Conservation (phyloP, 2,113 vertebrate genomes). For the Pterocles gutturalis region DNA sequence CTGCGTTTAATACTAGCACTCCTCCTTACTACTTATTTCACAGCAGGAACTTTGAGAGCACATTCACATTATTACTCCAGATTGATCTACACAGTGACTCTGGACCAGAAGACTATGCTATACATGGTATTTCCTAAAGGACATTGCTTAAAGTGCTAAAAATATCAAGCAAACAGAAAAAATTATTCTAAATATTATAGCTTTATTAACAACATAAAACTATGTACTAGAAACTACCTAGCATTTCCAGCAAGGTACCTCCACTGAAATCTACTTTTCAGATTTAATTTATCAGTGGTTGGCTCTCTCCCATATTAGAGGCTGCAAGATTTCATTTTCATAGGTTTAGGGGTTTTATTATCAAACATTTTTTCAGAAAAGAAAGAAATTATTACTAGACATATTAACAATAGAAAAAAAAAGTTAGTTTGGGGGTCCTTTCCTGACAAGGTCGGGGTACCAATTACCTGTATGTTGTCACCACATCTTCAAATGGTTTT, state of each 20-base stretch:
- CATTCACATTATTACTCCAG: slow-evolving; percentile 71
- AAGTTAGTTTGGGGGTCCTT: not conserved
- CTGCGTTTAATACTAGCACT: slow-evolving; percentile 66
- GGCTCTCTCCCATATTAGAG: not conserved
- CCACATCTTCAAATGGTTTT: not conserved
- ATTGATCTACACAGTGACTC: slow-evolving; percentile 67
- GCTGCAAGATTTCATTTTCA: not conserved
- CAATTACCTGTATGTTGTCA: not conserved
- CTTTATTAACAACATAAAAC: slow-evolving; percentile 36
- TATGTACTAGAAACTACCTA: not conserved
- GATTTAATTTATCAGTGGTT: slow-evolving; percentile 2
- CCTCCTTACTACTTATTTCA: slow-evolving; percentile 77
- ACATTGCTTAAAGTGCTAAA: not conserved
- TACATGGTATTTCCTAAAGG: slow-evolving; percentile 13
- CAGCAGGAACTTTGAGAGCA: slow-evolving; percentile 72
- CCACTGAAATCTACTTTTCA: not conserved
- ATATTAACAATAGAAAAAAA: not conserved
- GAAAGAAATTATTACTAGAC: not conserved
- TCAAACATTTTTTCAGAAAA: not conserved
- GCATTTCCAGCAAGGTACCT: not conserved
- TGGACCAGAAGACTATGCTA: slow-evolving; percentile 49
- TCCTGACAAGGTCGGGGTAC: not conserved
- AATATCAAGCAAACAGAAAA: not conserved
- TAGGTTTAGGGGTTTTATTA: not conserved
- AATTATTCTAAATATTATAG: not conserved